Base-by-base conservation (phyloP, 2,797 vertebrate species). In the Cheirogaleus major region DNA sequence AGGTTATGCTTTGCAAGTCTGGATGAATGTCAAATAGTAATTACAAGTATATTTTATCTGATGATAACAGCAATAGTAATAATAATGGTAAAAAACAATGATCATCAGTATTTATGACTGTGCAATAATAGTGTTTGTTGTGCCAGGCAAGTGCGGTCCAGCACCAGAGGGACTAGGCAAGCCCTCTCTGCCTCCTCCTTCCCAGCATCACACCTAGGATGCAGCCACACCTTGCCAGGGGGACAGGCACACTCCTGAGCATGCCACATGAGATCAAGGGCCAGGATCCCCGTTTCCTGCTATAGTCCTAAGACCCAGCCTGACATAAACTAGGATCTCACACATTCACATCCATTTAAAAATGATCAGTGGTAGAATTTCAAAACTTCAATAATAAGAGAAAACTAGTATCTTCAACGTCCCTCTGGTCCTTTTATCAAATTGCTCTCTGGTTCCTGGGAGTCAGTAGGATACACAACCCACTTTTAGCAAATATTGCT, bases 11-110 rank as follows among this genome's bases (percentile, higher is more conserved):
- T 76, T 94, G 89, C 52, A 87, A 81, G 91, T 41, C 35, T 73
- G 93, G 52, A 88, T 82, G 63, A 95, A 83, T 72, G 90, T 32
- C 88, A 90, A 72, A 45, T 75, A 81, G 43, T 93, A 95, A 96
- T 95, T 91, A 75, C 38, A 70, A 83, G 89, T 79, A 86, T 91
- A 91, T 81, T 95, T 32, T 82, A 78, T 79, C 92, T 95, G 94
- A 95, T 95, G 75, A 72, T 90, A 96, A 85, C 41, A 91, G 35
- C 52, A 80, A 78, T 78, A 61, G n/a, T 59, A 90, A 79, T 38
- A 84, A 85, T 52, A 79, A 96, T 55, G 7, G 32, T 50, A 73
- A 83, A 38, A 85, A 72, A 61, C 45, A 83, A 43, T 35, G 13
- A 30, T 84, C 79, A 52, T 73, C 13, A 14, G 78, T 85, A 59